Base-by-base conservation (phyloP, 1,140 invertebrate species). In the Drosophila nannoptera region DNA sequence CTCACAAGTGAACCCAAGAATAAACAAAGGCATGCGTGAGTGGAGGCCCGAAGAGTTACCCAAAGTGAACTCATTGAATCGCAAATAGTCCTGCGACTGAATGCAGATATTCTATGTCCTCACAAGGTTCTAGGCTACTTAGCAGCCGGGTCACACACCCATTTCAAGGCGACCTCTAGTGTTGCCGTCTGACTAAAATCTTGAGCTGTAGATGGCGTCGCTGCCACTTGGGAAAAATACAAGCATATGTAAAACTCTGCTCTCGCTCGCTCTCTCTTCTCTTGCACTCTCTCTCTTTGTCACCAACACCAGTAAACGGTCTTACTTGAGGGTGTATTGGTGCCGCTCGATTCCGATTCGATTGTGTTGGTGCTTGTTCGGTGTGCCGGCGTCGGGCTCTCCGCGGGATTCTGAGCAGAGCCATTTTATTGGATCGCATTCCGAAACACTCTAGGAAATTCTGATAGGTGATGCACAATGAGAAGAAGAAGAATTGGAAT, bases 281-380 rank as follows among this genome's bases (percentile, higher is more conserved):
- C 53, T 49, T 31, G 7, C 33, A 7, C 42, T 35, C 56, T 71
- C 56, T 71, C 64, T 73, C 69, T 22, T 14, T 29, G 16, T 62
- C 56, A 84, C 80, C 14, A 67, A 78, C 49, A 84, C 81, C 71
- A 12, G 14, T 60, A 53, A 40, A 69, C 36, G 7, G 4, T 35
- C 1, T 7, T n/a, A 29, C 46, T 12, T 77, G 73, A 45, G 4
- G 0, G 9, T 56, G 80, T 84, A 31, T 81, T 64, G n/a, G 81
- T 81, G 70, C 52, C 22, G 22, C 22, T 22, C 22, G 22, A 22
- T 22, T 22, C 22, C 22, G 46, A 16, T 77, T 69, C 49, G 4
- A 0, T 9, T 56, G 80, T 84, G 33, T 81, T 64, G n/a, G 81
- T 81, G 70, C 55, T 38, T 77, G 77, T 77, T 75, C 69, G 77